These are phyloP conservation scores for Dendroctonus valens DNA, from an alignment of 1,140 invertebrate genomes.

Conservation along the genomic window DNA sequence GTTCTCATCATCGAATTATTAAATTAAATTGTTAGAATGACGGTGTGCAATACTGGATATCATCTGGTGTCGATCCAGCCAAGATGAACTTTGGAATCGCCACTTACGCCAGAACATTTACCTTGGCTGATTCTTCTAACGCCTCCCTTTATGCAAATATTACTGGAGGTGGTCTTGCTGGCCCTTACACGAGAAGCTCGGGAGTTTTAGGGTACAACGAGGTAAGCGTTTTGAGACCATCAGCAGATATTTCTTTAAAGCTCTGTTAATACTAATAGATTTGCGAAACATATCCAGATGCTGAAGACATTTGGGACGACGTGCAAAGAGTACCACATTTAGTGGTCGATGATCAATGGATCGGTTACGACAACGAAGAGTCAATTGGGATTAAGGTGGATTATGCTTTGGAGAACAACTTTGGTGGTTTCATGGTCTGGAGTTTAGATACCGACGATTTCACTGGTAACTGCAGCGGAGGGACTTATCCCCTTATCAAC, in stretches of 20 bases:
- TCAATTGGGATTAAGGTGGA: slow-evolving; percentile 45
- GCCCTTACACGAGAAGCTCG: slow-evolving; percentile 58
- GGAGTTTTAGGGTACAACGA: slow-evolving; percentile 66
- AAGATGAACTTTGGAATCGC: slow-evolving; percentile 68
- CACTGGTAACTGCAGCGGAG: slow-evolving; percentile 56
- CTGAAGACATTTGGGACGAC: slow-evolving; percentile 48
- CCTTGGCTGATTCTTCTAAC: slow-evolving; percentile 52
- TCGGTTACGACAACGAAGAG: slow-evolving; percentile 47
- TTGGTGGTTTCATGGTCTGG: slow-evolving; percentile 72
- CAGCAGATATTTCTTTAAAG: neutral
- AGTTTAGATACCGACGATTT: slow-evolving; percentile 75
- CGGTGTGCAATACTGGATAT: slow-evolving; percentile 46
- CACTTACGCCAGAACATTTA: slow-evolving; percentile 66
- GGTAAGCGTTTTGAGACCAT: slow-evolving; percentile 46
- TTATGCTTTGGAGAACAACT: slow-evolving; percentile 53
- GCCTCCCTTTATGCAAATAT: slow-evolving; percentile 57
- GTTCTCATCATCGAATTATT: neutral
- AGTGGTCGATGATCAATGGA: slow-evolving; percentile 46
- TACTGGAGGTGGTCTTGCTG: slow-evolving; percentile 55
- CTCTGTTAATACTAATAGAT: slow-evolving; percentile 43
- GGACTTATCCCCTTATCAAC: slow-evolving; percentile 57
- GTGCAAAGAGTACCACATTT: slow-evolving; percentile 42
- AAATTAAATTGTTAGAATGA: slow-evolving; percentile 24
- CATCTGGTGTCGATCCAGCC: slow-evolving; percentile 51
- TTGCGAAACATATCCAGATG: slow-evolving; percentile 48